Conservation (phyloP, 2,888 invertebrate species). For the Kuschelorhynchus macadamiae region DNA sequence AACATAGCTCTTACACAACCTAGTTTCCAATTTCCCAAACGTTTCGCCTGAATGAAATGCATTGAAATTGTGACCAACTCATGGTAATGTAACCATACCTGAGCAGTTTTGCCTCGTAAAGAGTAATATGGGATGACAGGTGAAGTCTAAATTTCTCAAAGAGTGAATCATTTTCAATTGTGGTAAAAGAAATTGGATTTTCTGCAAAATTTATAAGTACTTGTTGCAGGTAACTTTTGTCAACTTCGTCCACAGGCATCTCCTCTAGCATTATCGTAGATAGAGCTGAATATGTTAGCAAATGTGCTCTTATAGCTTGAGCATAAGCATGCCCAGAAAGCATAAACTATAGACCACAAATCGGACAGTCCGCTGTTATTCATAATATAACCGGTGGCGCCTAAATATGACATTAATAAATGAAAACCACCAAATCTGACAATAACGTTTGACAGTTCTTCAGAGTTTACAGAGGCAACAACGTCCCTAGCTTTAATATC, state of each 20-base stretch:
- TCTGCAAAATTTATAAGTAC: constrained; percentile 8
- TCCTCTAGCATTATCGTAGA: neutral
- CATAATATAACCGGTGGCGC: neutral
- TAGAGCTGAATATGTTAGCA: neutral
- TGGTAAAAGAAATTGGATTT: constrained; percentile 5
- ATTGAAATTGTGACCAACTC: constrained; percentile 16
- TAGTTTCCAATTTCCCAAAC: constrained; percentile 18
- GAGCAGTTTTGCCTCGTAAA: constrained; percentile 6
- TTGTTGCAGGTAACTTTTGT: neutral
- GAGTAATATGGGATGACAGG: constrained; percentile 5
- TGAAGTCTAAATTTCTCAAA: neutral
- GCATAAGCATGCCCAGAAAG: neutral
- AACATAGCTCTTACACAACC: constrained; percentile 23
- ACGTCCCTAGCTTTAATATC: neutral
- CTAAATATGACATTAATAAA: neutral
- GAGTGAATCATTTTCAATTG: neutral
- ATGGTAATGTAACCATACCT: constrained; percentile 1
- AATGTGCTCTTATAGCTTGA: neutral
- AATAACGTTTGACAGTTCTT: neutral
- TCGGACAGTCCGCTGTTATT: neutral
- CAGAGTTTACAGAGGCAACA: neutral
- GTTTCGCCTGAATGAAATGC: constrained; percentile 24
- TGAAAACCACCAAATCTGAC: neutral
- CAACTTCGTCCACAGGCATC: neutral
- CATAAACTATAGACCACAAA: neutral